phyloP scores from a whole-genome alignment of 2,888 invertebrate species.

The Conus canariensis region DNA sequence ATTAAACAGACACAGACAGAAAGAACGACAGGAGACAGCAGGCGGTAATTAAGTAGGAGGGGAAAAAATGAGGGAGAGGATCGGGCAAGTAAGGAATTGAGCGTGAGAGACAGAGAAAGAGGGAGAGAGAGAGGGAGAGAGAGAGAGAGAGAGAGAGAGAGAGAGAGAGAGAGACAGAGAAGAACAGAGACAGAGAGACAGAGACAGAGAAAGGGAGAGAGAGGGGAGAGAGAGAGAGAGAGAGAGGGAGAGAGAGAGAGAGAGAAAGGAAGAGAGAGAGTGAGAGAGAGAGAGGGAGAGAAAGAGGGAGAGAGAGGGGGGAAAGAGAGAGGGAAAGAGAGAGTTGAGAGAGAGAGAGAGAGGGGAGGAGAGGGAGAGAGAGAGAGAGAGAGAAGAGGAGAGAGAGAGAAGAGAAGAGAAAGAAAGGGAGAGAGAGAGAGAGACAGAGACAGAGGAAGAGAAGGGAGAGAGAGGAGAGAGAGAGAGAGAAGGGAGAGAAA shows the following conservation, averaged over 20 bases:
- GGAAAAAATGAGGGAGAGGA: no score
- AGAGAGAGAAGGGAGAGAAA: background rate
- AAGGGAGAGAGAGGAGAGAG: background rate
- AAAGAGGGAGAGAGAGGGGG: background rate
- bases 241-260: no score
- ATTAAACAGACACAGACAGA: no score
- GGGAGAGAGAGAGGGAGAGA: background rate
- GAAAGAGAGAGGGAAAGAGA: background rate
- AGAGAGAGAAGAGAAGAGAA: background rate
- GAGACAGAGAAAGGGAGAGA: background rate
- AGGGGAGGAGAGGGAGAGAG: background rate
- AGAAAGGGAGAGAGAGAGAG: background rate
- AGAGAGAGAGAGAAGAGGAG: background rate
- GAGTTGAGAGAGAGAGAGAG: background rate
- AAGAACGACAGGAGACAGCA: no score
- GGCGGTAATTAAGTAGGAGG: no score
- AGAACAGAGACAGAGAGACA: no score
- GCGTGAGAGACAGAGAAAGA: background rate
- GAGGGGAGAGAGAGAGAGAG: no score
- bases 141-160: background rate
- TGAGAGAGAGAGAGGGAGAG: background rate
- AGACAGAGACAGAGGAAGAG: background rate
- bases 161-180: background rate
- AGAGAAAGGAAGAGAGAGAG: background rate
- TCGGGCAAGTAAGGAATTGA: background rate